Base-by-base conservation (phyloP, 2,113 vertebrate species). In the Onychostoma macrolepis region DNA sequence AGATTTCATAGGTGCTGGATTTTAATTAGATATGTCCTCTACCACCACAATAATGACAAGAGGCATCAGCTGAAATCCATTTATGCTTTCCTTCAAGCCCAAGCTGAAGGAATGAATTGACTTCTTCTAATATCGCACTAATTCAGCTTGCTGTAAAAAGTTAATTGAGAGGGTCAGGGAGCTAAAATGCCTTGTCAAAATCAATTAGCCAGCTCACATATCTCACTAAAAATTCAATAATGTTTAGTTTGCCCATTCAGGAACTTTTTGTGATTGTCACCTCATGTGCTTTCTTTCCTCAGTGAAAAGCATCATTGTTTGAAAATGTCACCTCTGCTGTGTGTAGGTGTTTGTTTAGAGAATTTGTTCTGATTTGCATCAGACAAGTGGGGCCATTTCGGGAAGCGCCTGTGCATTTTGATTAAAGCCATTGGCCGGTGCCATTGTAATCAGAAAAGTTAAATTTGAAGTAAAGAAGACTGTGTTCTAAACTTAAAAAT, bases 11-110 rank as follows among this genome's bases (percentile, higher is more conserved):
- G 72, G 65, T 85, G 75, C 36, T 80, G 79, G 81, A 84, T 86
- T 88, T 89, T 88, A 90, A 90, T 90, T 87, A 87, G 85, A 80
- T 79, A 53, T 71, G 79, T 78, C 75, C 50, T 58, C 83, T 85
- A 45, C 48, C 61, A 65, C 43, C 45, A 80, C 72, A 67, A 85
- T 74, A 76, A 84, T 69, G 58, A 80, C 81, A 83, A 84, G 63
- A 81, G 36, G 75, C 87, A 89, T 83, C 80, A 75, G 48, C 79
- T 36, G 19, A 79, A 91, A 87, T 81, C 58, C 63, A 88, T 87
- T 89, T 90, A 80, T 79, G 71, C 86, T 86, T 84, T 61, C 10
- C 28, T 87, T 77, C 58, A 84, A 86, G 75, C 53, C 21, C 50
- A 21, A 82, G 33, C 65, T 84, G n/a, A 69, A 69, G 82, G 84